Percentiles rank a stretch among this genome's conserved stretches.
These are phyloP conservation scores for Streblospio benedicti DNA, from an alignment of 1,140 invertebrate species.

Conservation along the genomic window DNA sequence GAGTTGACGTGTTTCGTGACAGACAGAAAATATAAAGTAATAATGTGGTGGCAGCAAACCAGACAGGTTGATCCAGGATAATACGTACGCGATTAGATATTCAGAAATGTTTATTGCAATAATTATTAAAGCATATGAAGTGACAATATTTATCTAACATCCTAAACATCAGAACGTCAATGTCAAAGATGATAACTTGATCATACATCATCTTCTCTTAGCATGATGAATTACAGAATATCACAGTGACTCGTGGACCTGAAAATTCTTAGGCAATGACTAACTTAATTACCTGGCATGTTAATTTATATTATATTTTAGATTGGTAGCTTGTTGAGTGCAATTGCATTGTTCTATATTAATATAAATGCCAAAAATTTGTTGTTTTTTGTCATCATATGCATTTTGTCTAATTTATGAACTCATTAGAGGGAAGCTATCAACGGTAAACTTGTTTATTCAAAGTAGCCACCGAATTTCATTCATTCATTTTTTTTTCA, in stretches of 20 bases:
- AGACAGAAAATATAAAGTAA: background rate
- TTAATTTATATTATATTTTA: too few species aligned
- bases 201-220: too few species aligned
- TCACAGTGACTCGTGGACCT: too few species aligned
- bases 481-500: constrained; percentile 17
- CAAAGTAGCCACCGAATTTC: background rate
- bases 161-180: too few species aligned
- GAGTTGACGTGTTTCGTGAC: background rate
- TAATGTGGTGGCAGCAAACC: background rate
- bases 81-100: background rate
- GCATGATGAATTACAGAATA: too few species aligned
- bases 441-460: background rate
- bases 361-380: background rate
- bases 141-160: constrained; percentile 11
- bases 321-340: too few species aligned
- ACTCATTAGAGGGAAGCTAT: background rate
- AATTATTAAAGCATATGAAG: too few species aligned
- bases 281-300: too few species aligned
- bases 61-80: background rate
- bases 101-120: too few species aligned
- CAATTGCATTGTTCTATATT: too few species aligned
- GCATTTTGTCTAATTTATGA: background rate
- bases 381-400: background rate
- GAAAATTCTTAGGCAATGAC: too few species aligned
- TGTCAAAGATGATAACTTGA: too few species aligned